These are phyloP conservation scores for Chanos chanos DNA, from an alignment of 2,797 vertebrate genomes.

Conservation along the genomic window DNA sequence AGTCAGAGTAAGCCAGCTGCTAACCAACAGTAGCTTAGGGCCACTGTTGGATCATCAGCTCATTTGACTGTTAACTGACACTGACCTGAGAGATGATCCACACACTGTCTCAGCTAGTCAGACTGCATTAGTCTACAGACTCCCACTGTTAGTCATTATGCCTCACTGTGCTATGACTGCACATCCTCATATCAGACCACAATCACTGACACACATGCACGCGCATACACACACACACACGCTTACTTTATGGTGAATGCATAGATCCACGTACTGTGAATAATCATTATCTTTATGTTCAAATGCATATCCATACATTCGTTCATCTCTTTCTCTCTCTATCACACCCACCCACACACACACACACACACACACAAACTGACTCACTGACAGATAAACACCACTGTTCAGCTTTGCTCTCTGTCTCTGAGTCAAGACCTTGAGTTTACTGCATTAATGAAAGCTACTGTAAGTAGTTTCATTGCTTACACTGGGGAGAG, in stretches of 20 bases:
- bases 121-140: constrained; percentile 48
- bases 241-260: no score
- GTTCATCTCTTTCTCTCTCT: no score
- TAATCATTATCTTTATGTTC: no score
- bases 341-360: no score
- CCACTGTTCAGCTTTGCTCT: no score
- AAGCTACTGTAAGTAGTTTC: no score
- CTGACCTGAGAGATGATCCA: constrained; percentile 59
- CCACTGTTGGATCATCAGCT: constrained; percentile 52
- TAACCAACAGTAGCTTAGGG: constrained; percentile 48
- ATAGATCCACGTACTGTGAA: no score
- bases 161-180: neutral
- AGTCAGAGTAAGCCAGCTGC: constrained; percentile 52
- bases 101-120: constrained; percentile 45
- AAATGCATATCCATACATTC: no score
- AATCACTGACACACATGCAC: neutral
- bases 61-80: constrained; percentile 55
- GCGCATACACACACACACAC: neutral
- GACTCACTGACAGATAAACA: constrained; percentile 50
- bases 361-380: constrained; percentile 53
- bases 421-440: no score
- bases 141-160: constrained; percentile 23
- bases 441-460: no score
- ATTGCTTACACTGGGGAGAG: no score
- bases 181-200: no score